These are phyloP conservation scores for Sialia sialis DNA, from an alignment of 2,113 vertebrate genomes.

Conservation along the genomic window DNA sequence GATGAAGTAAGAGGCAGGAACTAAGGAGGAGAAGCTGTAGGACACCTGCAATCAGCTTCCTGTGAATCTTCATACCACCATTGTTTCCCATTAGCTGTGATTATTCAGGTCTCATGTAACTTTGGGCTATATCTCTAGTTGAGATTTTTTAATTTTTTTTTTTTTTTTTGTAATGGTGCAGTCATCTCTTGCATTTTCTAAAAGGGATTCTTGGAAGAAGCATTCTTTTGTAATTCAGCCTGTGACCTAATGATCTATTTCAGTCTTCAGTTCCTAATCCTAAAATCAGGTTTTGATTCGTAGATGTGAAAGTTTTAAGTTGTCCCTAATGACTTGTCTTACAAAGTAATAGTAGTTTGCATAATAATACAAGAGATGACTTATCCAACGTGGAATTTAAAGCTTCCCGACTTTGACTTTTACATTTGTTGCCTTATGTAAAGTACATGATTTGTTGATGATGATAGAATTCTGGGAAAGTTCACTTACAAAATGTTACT, in stretches of 20 bases:
- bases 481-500: not conserved
- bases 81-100: not conserved
- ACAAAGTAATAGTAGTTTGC: not conserved
- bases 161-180: not conserved
- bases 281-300: not conserved
- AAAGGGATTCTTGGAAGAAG: not conserved
- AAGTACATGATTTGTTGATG: not conserved
- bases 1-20: slow-evolving; percentile 44
- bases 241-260: slow-evolving; percentile 14
- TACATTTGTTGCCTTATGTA: not conserved
- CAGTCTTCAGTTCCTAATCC: not conserved
- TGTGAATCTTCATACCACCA: not conserved
- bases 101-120: not conserved
- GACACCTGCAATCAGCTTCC: slow-evolving; percentile 20
- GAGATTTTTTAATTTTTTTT: not conserved
- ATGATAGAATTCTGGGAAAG: not conserved
- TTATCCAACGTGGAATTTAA: not conserved
- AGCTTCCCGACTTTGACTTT: not conserved
- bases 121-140: not conserved
- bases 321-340: not conserved
- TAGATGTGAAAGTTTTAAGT: not conserved
- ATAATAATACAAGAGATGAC: not conserved
- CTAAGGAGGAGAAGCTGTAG: slow-evolving; percentile 19
- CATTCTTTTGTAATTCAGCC: not conserved
- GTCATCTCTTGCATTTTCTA: not conserved